Conservation (phyloP, 2,888 invertebrate genomes). For the Rutpela maculata region DNA sequence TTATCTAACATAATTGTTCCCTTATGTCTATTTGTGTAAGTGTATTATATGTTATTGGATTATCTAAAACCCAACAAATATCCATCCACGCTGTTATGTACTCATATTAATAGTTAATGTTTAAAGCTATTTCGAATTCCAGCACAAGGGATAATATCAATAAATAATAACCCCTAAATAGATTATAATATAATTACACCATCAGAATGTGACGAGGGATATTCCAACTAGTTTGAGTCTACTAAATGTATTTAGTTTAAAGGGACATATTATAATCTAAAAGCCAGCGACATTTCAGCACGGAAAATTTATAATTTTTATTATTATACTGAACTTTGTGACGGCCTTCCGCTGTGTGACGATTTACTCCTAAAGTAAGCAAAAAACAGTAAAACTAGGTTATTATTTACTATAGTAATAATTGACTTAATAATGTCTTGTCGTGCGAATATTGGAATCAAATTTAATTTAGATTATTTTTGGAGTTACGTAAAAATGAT, state of each 20-base stretch:
- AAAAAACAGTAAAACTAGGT: no score
- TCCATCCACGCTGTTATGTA: background rate
- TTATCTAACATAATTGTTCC: background rate
- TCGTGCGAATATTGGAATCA: no score
- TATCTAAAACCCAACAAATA: background rate
- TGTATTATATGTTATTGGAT: background rate
- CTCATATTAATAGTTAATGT: background rate
- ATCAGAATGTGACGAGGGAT: background rate
- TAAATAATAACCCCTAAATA: slow-evolving; percentile 1
- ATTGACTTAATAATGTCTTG: no score
- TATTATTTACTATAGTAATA: no score
- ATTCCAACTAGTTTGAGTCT: background rate
- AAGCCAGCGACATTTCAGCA: no score
- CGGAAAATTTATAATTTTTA: no score
- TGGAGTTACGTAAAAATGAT: no score
- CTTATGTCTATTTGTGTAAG: background rate
- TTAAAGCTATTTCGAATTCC: background rate
- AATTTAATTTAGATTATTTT: no score
- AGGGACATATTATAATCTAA: background rate
- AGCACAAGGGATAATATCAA: background rate
- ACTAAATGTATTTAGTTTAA: background rate
- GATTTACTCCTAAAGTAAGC: no score
- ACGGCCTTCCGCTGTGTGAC: no score
- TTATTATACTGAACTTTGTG: no score
- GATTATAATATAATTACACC: background rate